Conservation (phyloP, 2,113 vertebrate species). For the Silurus meridionalis region DNA sequence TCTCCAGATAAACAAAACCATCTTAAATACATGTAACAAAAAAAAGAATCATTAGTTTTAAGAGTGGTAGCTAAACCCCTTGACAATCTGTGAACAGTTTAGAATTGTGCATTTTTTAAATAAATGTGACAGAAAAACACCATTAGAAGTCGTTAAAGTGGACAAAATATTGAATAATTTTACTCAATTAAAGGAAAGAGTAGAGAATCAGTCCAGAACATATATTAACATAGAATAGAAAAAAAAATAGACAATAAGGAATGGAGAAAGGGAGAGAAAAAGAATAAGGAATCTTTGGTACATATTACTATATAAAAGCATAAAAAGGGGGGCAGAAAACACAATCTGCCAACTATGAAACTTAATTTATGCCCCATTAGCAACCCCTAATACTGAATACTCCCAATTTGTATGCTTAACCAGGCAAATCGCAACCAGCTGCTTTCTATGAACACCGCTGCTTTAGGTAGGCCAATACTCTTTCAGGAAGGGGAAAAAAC, state of each 20-base stretch:
- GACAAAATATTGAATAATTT: too few relatives aligned
- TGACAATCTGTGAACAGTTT: too few relatives aligned
- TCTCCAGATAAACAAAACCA: neutral
- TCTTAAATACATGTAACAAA: neutral
- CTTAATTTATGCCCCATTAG: constrained; percentile 48
- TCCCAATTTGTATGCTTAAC: constrained; percentile 50
- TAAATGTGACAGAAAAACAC: too few relatives aligned
- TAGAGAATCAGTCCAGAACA: too few relatives aligned
- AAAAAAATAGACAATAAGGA: neutral
- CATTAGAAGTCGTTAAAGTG: too few relatives aligned
- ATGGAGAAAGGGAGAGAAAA: neutral
- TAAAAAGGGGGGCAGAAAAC: constrained; percentile 37
- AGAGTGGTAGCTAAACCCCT: too few relatives aligned
- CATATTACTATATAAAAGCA: constrained; percentile 40
- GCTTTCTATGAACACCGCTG: constrained; percentile 39
- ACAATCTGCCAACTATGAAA: constrained; percentile 45
- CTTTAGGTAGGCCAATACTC: neutral
- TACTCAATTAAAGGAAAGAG: too few relatives aligned
- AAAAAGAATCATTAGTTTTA: too few relatives aligned
- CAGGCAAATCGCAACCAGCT: constrained; percentile 53
- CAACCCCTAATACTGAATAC: constrained; percentile 41
- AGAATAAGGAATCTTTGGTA: constrained; percentile 7
- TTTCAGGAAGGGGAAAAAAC: constrained; percentile 9
- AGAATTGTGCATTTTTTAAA: too few relatives aligned
- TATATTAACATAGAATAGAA: neutral